Conservation (phyloP, 2,113 vertebrate species). For the Danio rerio region GRCz12tu NC_133182.1:50868501-50869000, state of each 20-base stretch:
- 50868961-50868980: background rate
- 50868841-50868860: background rate
- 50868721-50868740: conserved; percentile 91
- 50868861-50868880: background rate
- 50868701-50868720: conserved; percentile 91
- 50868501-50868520: too few species aligned
- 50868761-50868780: background rate
- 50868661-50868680: conserved; percentile 88
- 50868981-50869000: too few species aligned
- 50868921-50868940: too few species aligned
- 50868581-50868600: background rate
- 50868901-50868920: too few species aligned
- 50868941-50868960: background rate
- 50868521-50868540: too few species aligned
- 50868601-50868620: background rate
- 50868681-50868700: conserved; percentile 92
- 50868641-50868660: conserved; percentile 83
- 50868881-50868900: too few species aligned
- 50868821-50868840: background rate
- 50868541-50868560: too few species aligned
- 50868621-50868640: conserved; percentile 77
- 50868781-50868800: background rate
- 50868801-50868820: background rate
- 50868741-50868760: conserved; percentile 81
- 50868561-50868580: too few species aligned